Percentiles rank a stretch among this genome's conserved stretches.
phyloP scores from a whole-genome alignment of 2,888 invertebrate genomes.

The Tipula unca region DNA sequence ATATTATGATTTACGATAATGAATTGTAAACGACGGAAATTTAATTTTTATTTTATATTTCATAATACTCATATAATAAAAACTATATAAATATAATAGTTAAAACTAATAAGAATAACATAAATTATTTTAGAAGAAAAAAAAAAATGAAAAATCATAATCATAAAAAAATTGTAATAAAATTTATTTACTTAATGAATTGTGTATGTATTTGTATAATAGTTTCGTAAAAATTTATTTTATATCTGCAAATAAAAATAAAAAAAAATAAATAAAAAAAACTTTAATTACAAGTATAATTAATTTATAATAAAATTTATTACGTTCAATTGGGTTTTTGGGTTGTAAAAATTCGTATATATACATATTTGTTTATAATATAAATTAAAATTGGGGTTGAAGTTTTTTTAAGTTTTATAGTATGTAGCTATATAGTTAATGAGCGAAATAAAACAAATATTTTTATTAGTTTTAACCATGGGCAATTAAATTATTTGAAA shows the following conservation, averaged over 20 bases:
- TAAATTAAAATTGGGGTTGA: too few relatives aligned
- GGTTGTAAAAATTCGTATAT: neutral
- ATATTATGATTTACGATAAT: neutral
- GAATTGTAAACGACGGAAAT: neutral
- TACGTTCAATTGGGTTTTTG: neutral
- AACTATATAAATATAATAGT: neutral
- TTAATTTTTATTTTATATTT: neutral
- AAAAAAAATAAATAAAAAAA: too few relatives aligned
- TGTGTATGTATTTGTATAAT: neutral
- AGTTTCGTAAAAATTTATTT: neutral
- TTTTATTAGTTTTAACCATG: too few relatives aligned
- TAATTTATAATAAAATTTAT: constrained; percentile 8
- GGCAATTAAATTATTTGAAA: too few relatives aligned
- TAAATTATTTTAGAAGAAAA: neutral
- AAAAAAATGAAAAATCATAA: neutral
- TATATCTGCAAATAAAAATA: neutral
- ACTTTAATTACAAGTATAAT: neutral
- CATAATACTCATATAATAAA: neutral
- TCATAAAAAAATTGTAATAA: neutral
- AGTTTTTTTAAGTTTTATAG: too few relatives aligned
- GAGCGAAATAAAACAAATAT: too few relatives aligned
- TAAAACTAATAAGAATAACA: neutral
- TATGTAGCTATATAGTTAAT: too few relatives aligned
- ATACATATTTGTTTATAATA: too few relatives aligned
- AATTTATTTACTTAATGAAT: neutral